Base-by-base conservation (phyloP, 1,140 invertebrate species). In the Hirudo medicinalis region DNA sequence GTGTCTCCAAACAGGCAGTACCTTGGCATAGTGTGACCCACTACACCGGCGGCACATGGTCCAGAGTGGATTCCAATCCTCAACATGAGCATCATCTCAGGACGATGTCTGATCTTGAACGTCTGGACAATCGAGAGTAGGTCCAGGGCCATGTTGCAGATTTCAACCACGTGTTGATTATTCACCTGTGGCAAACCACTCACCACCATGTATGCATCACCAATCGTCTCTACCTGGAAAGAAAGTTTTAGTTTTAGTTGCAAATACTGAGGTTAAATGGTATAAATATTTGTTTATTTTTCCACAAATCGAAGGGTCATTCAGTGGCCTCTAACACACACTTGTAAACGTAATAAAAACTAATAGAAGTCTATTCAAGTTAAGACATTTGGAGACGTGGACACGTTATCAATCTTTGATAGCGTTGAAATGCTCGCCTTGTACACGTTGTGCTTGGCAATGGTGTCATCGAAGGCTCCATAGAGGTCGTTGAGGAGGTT, bases 391-490 rank as follows among this genome's bases (percentile, higher is more conserved):
- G n/a, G n/a, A n/a, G n/a, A n/a, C n/a, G n/a, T n/a, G n/a, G n/a
- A n/a, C n/a, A n/a, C n/a, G n/a, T n/a, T n/a, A n/a, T n/a, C n/a
- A n/a, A n/a, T n/a, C n/a, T n/a, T n/a, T n/a, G n/a, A n/a, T n/a
- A n/a, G n/a, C n/a, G n/a, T n/a, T n/a, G n/a, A n/a, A n/a, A n/a
- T n/a, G n/a, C n/a, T n/a, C 32, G 40, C 19, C n/a, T n/a, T 22
- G 69, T 36, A n/a, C 4, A 25, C 25, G 19, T 32, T 32, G n/a
- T n/a, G 91, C 25, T 88, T 88, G 78, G 90, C 90, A 75, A 92
- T 91, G 27, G 89, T 91, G 29, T 88, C 89, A 79, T 92, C 91
- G 80, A 92, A 92, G 72, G 89, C 89, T 0, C 90, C 91, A 79
- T 93, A 93, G 11, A 93, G 85, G 70, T 75, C 71, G 54, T 75